phyloP scores from a whole-genome alignment of 2,888 invertebrate species.

The Chalcis sispes region DNA sequence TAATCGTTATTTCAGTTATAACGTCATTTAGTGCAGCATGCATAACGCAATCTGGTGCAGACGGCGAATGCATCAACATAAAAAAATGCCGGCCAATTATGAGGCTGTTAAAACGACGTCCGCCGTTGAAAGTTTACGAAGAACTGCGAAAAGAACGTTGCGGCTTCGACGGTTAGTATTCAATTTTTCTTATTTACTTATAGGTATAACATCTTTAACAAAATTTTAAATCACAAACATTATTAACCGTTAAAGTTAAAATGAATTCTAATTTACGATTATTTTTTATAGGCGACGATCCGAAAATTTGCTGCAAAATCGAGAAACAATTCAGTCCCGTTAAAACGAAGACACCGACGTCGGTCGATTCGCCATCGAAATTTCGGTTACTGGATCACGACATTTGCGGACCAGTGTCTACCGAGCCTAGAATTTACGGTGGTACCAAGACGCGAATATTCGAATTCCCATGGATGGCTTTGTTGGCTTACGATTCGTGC shows the following conservation, averaged over 20 bases:
- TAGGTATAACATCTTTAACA: neutral
- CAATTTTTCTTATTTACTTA: neutral
- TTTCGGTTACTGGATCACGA: conserved; percentile 69
- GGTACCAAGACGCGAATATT: conserved; percentile 63
- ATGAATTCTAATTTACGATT: neutral
- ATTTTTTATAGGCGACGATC: conserved; percentile 59
- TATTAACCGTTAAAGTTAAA: neutral
- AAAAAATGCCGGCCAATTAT: conserved; percentile 70
- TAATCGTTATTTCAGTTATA: neutral
- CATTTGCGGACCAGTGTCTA: conserved; percentile 79
- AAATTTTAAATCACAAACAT: no score
- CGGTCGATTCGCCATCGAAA: conserved; percentile 69
- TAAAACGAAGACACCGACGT: neutral
- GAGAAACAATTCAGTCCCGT: neutral
- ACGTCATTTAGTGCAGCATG: neutral
- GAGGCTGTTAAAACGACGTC: conserved; percentile 67
- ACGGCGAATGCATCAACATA: conserved; percentile 71
- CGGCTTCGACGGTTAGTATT: conserved; percentile 73
- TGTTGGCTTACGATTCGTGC: conserved; percentile 60
- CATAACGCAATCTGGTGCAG: conserved; percentile 3
- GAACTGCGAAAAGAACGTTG: conserved; percentile 75
- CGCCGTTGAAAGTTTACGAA: conserved; percentile 62
- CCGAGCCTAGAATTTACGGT: conserved; percentile 61
- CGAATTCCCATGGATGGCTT: conserved; percentile 69
- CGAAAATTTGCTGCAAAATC: conserved; percentile 75